Evolutionary conservation across 2,113 vertebrate species (phyloP).

Genomic region (Sterrhoptilus dennistouni): DNA sequence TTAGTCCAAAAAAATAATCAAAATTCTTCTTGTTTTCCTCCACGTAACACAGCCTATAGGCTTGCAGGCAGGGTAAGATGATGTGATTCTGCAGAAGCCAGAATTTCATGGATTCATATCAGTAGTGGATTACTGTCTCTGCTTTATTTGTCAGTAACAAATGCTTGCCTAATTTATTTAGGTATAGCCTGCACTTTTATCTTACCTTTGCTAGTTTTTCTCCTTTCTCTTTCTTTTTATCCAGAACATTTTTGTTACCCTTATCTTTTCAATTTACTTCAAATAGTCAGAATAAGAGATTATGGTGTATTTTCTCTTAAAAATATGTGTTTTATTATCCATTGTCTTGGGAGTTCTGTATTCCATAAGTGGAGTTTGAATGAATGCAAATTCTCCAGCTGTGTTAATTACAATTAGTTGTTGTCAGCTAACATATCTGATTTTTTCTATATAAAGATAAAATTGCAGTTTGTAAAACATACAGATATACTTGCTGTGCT

Average conservation of each 20-base stretch:
- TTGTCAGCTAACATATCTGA: not conserved
- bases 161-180: not conserved
- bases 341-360: not conserved
- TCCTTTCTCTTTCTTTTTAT: not conserved
- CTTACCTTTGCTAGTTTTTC: not conserved
- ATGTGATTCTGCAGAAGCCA: not conserved
- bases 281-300: not conserved
- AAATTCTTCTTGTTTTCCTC: not conserved
- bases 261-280: not conserved
- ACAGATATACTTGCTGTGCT: not conserved
- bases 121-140: not conserved
- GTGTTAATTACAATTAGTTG: slow-evolving; percentile 21
- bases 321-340: not conserved
- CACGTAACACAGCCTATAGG: not conserved
- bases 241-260: not conserved
- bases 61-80: not conserved
- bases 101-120: not conserved
- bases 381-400: slow-evolving; percentile 20
- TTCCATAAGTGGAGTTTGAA: not conserved
- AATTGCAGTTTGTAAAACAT: not conserved
- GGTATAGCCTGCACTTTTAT: not conserved
- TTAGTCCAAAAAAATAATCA: not conserved
- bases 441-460: not conserved
- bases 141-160: not conserved
- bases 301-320: not conserved